Conservation (phyloP, 2,797 vertebrate species). For the Chloroceryle amazona region DNA sequence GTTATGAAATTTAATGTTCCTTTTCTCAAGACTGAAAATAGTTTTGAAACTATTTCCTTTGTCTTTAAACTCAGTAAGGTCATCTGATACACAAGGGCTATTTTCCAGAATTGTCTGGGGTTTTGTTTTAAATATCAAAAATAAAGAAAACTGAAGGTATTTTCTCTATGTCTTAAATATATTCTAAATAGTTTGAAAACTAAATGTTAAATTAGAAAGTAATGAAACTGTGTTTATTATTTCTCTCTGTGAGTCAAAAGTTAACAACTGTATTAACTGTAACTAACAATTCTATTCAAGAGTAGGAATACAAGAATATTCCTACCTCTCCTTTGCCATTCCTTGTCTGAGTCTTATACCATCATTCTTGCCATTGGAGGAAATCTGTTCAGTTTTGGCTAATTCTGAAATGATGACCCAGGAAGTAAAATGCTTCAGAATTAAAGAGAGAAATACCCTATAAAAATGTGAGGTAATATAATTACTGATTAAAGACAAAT, state of each 20-base stretch:
- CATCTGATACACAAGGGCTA: neutral
- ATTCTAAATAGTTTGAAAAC: neutral
- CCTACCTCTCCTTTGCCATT: neutral
- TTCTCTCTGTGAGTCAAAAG: neutral
- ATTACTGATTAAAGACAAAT: neutral
- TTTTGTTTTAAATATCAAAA: neutral
- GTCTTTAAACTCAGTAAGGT: neutral
- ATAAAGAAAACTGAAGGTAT: neutral
- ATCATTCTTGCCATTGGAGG: neutral
- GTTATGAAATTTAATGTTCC: neutral
- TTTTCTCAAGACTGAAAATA: neutral
- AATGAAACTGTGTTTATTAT: neutral
- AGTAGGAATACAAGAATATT: neutral
- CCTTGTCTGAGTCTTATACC: neutral
- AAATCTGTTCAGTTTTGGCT: neutral
- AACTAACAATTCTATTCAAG: neutral
- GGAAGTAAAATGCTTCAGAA: neutral
- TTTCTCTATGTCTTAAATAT: neutral
- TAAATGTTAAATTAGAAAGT: neutral
- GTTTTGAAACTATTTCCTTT: neutral
- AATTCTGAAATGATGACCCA: neutral
- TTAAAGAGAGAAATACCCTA: neutral
- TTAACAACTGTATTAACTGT: neutral
- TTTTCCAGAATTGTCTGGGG: neutral
- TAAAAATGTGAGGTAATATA: neutral